Percentiles rank a stretch among this genome's conserved stretches.
phyloP scores from a whole-genome alignment of 1,140 invertebrate species.

The Orchesella cincta region DNA sequence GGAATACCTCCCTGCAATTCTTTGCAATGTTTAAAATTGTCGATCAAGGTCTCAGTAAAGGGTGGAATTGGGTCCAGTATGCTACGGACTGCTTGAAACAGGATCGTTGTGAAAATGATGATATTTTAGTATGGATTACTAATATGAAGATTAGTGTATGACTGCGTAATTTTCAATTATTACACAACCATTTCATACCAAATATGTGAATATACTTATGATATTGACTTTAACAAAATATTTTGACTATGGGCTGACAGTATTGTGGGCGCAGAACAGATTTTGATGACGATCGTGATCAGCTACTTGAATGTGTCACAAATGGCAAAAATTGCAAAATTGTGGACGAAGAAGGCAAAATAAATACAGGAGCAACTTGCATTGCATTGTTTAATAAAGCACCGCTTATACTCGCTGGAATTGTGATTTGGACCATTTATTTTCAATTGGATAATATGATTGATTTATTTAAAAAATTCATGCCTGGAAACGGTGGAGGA shows the following conservation, averaged over 20 bases:
- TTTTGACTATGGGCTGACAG: background rate
- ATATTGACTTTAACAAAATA: background rate
- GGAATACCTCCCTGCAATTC: background rate
- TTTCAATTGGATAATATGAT: too few species aligned
- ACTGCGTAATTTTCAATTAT: background rate
- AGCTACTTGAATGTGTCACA: background rate
- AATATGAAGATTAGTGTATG: background rate
- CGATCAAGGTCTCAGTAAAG: background rate
- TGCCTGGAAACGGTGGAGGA: background rate
- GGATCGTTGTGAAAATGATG: background rate
- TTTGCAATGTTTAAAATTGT: background rate
- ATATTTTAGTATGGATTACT: background rate
- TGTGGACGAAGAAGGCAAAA: background rate
- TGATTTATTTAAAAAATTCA: too few species aligned
- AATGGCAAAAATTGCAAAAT: background rate
- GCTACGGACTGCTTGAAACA: background rate
- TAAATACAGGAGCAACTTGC: background rate
- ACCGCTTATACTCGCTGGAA: background rate
- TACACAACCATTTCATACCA: too few species aligned
- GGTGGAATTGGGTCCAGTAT: background rate
- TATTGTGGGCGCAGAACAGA: background rate
- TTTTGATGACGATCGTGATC: background rate
- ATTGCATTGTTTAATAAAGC: background rate
- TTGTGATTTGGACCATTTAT: background rate
- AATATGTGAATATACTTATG: too few species aligned